Evolutionary conservation across 2,797 vertebrate genomes (phyloP), one percentile per base, ranked within the genome.

Genomic region (Acipenser transmontanus): DNA sequence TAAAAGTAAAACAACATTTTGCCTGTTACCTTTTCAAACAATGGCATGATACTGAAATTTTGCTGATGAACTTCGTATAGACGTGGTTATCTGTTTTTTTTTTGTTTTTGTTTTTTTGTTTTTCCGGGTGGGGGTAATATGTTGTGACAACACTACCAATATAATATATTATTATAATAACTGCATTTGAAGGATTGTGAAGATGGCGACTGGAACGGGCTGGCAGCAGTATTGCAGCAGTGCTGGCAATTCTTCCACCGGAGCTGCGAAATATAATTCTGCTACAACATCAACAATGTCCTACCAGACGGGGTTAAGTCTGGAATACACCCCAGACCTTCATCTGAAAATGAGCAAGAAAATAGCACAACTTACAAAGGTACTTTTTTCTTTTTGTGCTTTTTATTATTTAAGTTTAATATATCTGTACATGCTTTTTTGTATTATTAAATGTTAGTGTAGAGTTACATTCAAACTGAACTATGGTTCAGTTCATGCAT

Each of bases 341-440:
- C 90, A 91, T 70, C 84, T 91, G 77, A 91, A 91, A 65, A 92
- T 91, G 89, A 91, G 89, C 85, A 92, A 92, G 81, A 92, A 92
- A 61, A 91, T 92, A 17, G 90, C 90, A 34, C 90, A 91, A 82
- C 86, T 91, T 60, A 92, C 90, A 5, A 92, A 92, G 90, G 90
- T 91, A 81, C 59, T 1, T 1, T 60, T 14, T 20, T 14, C 59
- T 17, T 34, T 34, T 34, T 34, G 34, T 34, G 34, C 34, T 34
- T 34, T 34, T 34, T 34, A 4, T 34, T 34, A 34, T 34, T 34
- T 3, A 34, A 34, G 34, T 34, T 34, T 34, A 34, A 34, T 34
- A 34, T 4, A 34, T 34, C 34, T 34, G 34, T 34, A 34, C 4
- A 0, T 34, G 34, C 34, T 4, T 34, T 20, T 34, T 34, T 34